Base-by-base conservation (phyloP, 2,888 invertebrate species). In the Noctua janthina region DNA sequence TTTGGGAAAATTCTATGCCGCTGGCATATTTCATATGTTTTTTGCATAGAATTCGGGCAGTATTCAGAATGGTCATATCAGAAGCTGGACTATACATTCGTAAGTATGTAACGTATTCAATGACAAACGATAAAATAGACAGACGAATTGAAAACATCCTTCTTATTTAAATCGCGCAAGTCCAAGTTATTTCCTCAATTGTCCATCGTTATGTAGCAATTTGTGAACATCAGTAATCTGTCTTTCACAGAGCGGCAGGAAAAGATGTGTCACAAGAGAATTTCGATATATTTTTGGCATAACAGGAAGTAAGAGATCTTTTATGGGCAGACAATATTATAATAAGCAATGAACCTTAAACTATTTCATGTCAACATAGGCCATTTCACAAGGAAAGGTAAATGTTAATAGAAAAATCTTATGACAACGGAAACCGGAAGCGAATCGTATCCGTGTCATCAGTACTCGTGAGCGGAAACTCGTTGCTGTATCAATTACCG, bases 381-480 rank as follows among this genome's bases (percentile, higher is more conserved):
- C n/a, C 35, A 35, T 46, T 59, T 35, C 62, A 71, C 49, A 66
- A 66, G 13, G 29, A 71, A 76, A 74, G 17, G 3, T 39, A 54
- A 43, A 20, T 46, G 70, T 82, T 67, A 66, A 78, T 74, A 69
- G 56, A 46, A 59, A 76, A 84, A 84, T 76, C 39, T 79, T 76
- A 17, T 11, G 71, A 76, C 79, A 82, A 77, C 78, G 68, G 39
- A 29, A 81, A 70, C 84, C 76, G 86, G 89, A 88, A 83, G 73
- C 56, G 43, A 69, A 43, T 74, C 39, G 49, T 67, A 79, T 80
- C 77, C 69, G 74, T 79, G 75, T 76, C 78, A 81, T 79, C 81
- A 56, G 54, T 35, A 72, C 80, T 79, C 71, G 79, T 46, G 81
- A 76, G 56, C 87, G 90, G 89, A 90, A 84, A 66, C 81, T 69